Evolutionary conservation across 2,888 invertebrate genomes (phyloP).

Genomic region (Macropis europaea): DNA sequence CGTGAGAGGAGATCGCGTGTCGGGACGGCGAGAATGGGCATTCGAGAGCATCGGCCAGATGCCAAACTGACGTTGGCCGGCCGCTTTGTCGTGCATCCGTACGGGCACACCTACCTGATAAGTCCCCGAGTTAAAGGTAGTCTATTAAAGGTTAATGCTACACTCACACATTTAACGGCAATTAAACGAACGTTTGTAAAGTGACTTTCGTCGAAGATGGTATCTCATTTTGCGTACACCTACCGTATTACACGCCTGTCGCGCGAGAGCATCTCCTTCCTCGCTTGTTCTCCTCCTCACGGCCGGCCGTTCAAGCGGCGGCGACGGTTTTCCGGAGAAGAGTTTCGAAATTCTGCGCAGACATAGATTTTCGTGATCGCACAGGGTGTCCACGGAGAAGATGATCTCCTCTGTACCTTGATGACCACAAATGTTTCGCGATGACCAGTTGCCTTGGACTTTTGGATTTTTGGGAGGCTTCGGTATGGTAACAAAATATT

Average conservation of each 20-base stretch:
- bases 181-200: constrained; percentile 34
- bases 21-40: constrained; percentile 54
- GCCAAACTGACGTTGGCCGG: constrained; percentile 13
- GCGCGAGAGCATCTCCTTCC: background rate
- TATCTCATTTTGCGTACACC: constrained; percentile 9
- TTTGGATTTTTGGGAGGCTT: too few species aligned
- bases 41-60: constrained; percentile 50
- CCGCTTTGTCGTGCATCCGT: constrained; percentile 35
- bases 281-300: too few species aligned
- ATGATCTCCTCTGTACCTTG: too few species aligned
- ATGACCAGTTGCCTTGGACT: too few species aligned
- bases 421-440: too few species aligned
- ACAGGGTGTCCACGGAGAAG: too few species aligned
- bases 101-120: constrained; percentile 20
- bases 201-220: background rate
- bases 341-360: too few species aligned
- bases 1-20: constrained; percentile 5
- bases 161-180: constrained; percentile 21
- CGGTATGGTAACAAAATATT: too few species aligned
- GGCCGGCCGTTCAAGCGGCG: too few species aligned
- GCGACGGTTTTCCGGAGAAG: too few species aligned
- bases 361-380: too few species aligned
- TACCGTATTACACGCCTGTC: background rate
- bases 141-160: constrained; percentile 30
- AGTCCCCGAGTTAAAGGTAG: constrained; percentile 26